Base-by-base conservation (phyloP, 1,140 invertebrate genomes). In the Hirudo medicinalis region DNA sequence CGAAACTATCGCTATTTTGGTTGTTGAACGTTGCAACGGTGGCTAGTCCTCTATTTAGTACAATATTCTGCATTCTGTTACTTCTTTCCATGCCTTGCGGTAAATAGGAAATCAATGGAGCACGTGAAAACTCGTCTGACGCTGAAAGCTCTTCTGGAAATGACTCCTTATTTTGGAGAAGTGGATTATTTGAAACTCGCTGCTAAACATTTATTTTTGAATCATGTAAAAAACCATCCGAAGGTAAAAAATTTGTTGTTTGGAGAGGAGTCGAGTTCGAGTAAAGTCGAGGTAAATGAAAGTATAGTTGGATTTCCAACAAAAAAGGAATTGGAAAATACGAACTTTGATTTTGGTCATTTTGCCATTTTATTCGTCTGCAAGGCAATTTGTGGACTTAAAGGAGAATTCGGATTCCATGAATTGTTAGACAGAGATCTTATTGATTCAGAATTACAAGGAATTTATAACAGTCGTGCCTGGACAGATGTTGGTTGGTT, bases 311-410 rank as follows among this genome's bases (percentile, higher is more conserved):
- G 43, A 49, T 49, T 49, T 49, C 43, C 43, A 13, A 49, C 43
- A 49, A 49, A 11, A 49, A 49, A 49, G 15, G 43, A 49, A 49
- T 49, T 49, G 11, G 5, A 49, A 49, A 49, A 49, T 9, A 49
- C 43, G 4, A 49, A 49, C 4, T 63, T 63, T 63, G 57, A 63
- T 63, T 63, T 63, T n/a, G 57, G 29, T 9, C 22, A 63, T 13
- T 63, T 63, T 63, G 57, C 57, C 22, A 15, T 63, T 32, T 63
- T 63, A 20, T 63, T 25, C 57, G 57, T 63, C 22, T 63, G 57
- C 19, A 22, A 63, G 57, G 57, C 29, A 25, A 63, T 63, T 63
- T 63, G 57, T 63, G 22, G 29, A 11, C 57, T 63, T 4, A 63
- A n/a, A 32, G 29, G 29, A 63, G 22, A 63, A 13, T 63, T 63